Evolutionary conservation across 2,888 invertebrate species (phyloP).

Genomic region (Polydrusus pterygomalis): DNA sequence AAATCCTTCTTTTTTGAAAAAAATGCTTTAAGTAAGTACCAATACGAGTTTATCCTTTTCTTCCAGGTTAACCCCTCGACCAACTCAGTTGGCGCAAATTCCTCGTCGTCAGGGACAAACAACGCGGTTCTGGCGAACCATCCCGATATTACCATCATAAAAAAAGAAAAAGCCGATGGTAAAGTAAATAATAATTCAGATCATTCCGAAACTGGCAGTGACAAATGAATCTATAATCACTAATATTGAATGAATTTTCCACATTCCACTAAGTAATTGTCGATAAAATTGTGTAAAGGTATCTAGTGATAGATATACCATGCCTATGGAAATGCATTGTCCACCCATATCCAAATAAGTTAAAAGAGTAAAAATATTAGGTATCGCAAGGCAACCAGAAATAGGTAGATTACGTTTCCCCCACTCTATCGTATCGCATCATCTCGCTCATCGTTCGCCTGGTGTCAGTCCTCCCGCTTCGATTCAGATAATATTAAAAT

Average conservation of each 20-base stretch:
- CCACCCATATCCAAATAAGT: no score
- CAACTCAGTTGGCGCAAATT: conserved; percentile 5
- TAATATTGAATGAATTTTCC: conserved; percentile 14
- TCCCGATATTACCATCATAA: conserved; percentile 78
- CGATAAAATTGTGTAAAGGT: background rate
- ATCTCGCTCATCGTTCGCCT: no score
- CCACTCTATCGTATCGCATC: no score
- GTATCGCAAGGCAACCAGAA: no score
- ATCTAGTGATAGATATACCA: no score
- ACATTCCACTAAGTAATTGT: background rate
- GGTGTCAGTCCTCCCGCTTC: no score
- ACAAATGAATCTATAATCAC: conserved; percentile 59
- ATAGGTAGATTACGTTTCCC: no score
- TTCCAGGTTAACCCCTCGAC: conserved; percentile 36
- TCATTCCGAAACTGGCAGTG: conserved; percentile 70
- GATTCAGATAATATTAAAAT: no score
- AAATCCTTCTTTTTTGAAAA: background rate
- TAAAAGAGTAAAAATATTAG: no score
- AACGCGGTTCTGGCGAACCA: conserved; percentile 73
- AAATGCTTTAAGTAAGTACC: no score
- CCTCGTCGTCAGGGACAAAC: conserved; percentile 22
- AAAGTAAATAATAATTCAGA: conserved; percentile 71
- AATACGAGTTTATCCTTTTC: background rate
- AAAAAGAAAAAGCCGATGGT: conserved; percentile 74
- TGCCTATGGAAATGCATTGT: no score